A percentile compares a stretch with the other conserved stretches of the same genome.
These are phyloP conservation scores for Alouatta palliata DNA, from an alignment of 2,113 vertebrate genomes.

Conservation along the genomic window DNA sequence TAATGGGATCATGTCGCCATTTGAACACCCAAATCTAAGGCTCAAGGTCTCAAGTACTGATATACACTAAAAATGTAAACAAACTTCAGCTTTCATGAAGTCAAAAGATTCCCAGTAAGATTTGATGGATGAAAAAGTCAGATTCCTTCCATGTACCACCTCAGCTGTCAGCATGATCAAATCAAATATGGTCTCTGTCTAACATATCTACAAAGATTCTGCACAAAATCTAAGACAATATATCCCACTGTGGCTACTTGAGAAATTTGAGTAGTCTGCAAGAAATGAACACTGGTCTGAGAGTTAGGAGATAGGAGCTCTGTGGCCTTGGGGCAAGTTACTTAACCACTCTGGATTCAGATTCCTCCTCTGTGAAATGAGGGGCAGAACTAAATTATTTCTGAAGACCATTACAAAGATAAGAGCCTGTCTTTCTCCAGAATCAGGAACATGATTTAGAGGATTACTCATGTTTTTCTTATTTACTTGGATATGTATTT, in stretches of 20 bases:
- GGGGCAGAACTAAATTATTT: constrained; percentile 50
- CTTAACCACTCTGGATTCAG: constrained; percentile 53
- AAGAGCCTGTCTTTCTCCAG: background rate
- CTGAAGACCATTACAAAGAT: constrained; percentile 50
- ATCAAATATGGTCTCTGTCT: background rate
- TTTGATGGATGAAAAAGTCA: background rate
- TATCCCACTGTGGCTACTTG: background rate
- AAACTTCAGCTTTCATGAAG: background rate
- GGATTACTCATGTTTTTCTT: background rate
- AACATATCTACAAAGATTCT: background rate
- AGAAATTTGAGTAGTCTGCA: background rate
- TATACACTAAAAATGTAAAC: background rate
- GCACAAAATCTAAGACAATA: background rate
- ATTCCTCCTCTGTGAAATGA: constrained; percentile 64
- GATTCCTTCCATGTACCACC: background rate
- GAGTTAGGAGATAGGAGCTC: background rate
- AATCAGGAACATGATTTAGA: constrained; percentile 8
- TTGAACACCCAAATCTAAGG: background rate
- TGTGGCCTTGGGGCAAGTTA: constrained; percentile 63
- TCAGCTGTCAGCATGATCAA: background rate
- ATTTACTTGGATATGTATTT: background rate
- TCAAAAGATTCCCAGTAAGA: constrained; percentile 3
- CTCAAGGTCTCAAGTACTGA: background rate
- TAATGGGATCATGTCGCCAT: background rate
- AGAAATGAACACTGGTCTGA: background rate